A percentile compares a stretch with the other conserved stretches of the same genome.
phyloP scores from a whole-genome alignment of 2,797 vertebrate genomes.

The Scolopax rusticola region DNA sequence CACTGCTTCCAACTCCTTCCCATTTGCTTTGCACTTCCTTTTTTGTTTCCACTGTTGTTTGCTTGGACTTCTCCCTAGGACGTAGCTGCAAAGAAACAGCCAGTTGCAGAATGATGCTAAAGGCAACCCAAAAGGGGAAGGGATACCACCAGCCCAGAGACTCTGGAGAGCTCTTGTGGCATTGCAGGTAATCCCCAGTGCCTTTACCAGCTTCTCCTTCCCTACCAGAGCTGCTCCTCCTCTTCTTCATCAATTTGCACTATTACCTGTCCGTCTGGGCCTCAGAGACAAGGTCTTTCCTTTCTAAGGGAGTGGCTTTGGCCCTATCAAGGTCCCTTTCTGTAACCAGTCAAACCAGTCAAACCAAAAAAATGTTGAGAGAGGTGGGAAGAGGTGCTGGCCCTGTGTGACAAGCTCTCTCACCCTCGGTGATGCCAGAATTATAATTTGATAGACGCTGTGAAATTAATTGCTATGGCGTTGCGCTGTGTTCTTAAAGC shows the following conservation, averaged over 20 bases:
- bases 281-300: neutral
- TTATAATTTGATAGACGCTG: neutral
- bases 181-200: neutral
- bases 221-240: neutral
- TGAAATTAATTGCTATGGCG: neutral
- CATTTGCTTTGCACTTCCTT: neutral
- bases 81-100: neutral
- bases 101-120: neutral
- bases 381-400: neutral
- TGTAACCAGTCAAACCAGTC: neutral
- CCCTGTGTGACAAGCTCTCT: neutral
- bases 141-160: neutral
- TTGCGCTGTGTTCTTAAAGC: neutral
- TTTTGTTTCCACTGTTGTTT: neutral
- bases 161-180: neutral
- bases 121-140: neutral
- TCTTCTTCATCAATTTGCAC: neutral
- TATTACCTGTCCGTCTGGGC: rapidly evolving
- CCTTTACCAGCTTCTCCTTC: neutral
- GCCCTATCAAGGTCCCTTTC: neutral
- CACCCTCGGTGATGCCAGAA: neutral
- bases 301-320: neutral
- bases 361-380: neutral
- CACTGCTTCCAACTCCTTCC: neutral
- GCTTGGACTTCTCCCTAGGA: neutral